Evolutionary conservation across 2,888 invertebrate species (phyloP), one percentile per base, ranked within the genome.

Genomic region (Lathronympha strigana): DNA sequence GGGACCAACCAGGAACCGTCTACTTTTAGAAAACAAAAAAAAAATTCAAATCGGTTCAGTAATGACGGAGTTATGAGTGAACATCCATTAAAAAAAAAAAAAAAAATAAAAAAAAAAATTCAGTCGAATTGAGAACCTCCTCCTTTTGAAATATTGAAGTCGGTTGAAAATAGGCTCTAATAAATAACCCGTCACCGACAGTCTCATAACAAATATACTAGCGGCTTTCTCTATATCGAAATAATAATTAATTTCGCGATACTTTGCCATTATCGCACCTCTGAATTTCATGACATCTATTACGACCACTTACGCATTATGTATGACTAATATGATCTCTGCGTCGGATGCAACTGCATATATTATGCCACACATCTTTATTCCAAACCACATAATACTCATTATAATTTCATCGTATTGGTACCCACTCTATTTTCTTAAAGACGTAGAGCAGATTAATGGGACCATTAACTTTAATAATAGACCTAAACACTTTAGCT

Each of bases 311-410:
- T 55, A 15, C 1, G 36, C 23, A 15, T 5, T 23, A 53, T 45
- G 51, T 38, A 64, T 64, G 63, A 63, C 50, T 53, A 51, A 53
- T 21, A 5, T 15, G 28, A 58, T 15, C 36, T 28, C 49, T 45
- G 58, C 33, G 45, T 45, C 58, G 21, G 51, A 53, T 53, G 51
- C 58, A 58, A 50, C 25, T 43, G 28, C 43, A 45, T 64, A 28
- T 45, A 45, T 23, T 23, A 23, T 13, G 3, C 38, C 23, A 57
- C 31, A n/a, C 25, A 11, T 17, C 43, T 19, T 45, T 45, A 33
- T 57, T 36, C 28, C 43, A 28, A 19, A 11, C 6, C 2, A 8
- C 9, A 19, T 31, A 31, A 57, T 6, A 6, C 8, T 19, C 5
- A 45, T 17, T 40, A 33, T 33, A 1, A 8, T 8, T 21, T 5